Evolutionary conservation across 2,113 vertebrate species (phyloP), one percentile per base, ranked within the genome.

Genomic region (Phyllostomus hastatus): DNA sequence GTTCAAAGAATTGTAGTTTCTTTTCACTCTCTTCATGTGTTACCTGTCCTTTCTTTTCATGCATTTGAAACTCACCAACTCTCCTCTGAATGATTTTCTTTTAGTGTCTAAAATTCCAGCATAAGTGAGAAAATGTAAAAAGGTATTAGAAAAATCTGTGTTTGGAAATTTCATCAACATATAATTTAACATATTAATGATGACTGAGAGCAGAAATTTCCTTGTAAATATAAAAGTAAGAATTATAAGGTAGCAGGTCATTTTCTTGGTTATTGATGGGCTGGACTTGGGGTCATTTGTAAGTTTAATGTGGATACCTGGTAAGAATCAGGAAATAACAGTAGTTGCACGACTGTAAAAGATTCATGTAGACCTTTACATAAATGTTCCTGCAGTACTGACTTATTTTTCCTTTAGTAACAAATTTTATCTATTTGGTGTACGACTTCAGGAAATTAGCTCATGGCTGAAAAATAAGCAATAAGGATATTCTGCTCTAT

Each of bases 1-100:
- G 61, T 94, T 96, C 83, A 94, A 97, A 95, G 66, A 54, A 75
- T 73, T 93, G 94, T 88, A 80, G 61, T 14, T 92, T 92, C 79
- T 89, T 94, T 96, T 88, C 59, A 69, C 22, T 83, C 28, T 81
- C 31, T 85, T 90, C 85, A 50, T 22, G 4, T 88, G n/a, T 61
- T 82, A 85, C 52, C 92, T 82, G 6, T 48, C 20, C 67, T 97
- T 91, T 78, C 26, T 96, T 95, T 96, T 88, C n/a, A 48, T 66
- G 54, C 52, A 76, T 92, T 94, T 90, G 59, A 96, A 95, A 96
- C n/a, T 69, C 59, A 84, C 19, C 38, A 93, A 66, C 61, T 66
- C 64, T 69, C 66, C 31, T 93, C 50, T 78, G 28, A 66, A 59
- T 33, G 9, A 73, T 52, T 95, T 24, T 89, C 43, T 93, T 91